Base-by-base conservation (phyloP, 2,797 vertebrate species). In the Enteromius treurensis region DNA sequence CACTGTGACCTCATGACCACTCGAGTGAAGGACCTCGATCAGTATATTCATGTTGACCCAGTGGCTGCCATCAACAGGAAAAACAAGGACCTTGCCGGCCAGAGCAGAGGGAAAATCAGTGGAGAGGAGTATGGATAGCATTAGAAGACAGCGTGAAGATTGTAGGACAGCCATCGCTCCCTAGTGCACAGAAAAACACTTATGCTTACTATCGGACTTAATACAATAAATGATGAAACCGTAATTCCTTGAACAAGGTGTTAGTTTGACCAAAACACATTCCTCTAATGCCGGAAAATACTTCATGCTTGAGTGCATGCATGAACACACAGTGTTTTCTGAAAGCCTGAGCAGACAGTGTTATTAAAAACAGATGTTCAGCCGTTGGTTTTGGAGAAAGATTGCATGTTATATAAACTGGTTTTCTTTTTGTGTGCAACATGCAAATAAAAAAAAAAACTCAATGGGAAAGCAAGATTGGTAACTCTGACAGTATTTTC, bases 1-100 rank as follows among this genome's bases (percentile, higher is more conserved):
- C 84, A 95, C 93, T 0, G 91, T 94, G 77, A 95, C 80, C 73
- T 92, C 88, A 2, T 95, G 93, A n/a, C 93, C 93, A 7, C 85
- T 87, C 82, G 83, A 0, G 1, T 93, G 91, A 76, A 95, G 93
- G 14, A 70, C 84, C 74, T 92, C 79, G 55, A 95, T 89, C 45
- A 95, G 67, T 19, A 95, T 81, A 79, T 94, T 90, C 94, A 95
- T 95, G 88, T 95, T 95, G 73, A 95, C 71, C 94, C 94, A 95
- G 87, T 95, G 94, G 88, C 94, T 95, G 23, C 93, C 94, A 0
- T 95, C 95, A 40, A 95, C 67, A 0, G 95, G 93, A 77, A 95
- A 94, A 45, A 95, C 93, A 80, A 95, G 88, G 21, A 95, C 88
- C 77, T 92, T 94, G 3, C 94, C 93, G 0, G 86, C 90, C 0